Percentiles rank a stretch among this genome's conserved stretches.
These are phyloP conservation scores for Eurystomus glaucurus DNA, from an alignment of 2,797 vertebrate genomes.

Conservation along the genomic window DNA sequence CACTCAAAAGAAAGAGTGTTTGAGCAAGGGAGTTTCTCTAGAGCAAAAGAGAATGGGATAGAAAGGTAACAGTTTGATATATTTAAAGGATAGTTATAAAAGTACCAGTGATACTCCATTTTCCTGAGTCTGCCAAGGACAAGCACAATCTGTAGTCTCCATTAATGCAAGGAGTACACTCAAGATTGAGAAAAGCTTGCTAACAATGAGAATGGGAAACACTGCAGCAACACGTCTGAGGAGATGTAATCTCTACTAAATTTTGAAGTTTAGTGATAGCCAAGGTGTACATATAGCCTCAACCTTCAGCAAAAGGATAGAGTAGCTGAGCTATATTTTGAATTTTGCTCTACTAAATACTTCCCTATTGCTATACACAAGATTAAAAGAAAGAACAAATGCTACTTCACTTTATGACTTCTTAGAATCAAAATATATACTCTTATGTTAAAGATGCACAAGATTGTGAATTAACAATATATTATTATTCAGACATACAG, in stretches of 20 bases:
- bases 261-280: not conserved
- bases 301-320: not conserved
- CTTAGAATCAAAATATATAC: not conserved
- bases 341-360: not conserved
- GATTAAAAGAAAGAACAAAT: not conserved
- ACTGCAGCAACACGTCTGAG: not conserved
- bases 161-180: not conserved
- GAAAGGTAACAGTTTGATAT: not conserved
- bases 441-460: rapidly evolving
- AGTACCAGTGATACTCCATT: not conserved
- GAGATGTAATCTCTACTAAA: not conserved
- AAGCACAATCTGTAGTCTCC: not conserved
- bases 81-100: not conserved
- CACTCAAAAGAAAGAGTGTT: not conserved
- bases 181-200: not conserved
- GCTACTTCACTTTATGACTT: not conserved
- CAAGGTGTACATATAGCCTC: not conserved
- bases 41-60: not conserved
- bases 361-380: not conserved
- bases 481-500: not conserved
- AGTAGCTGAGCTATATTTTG: not conserved
- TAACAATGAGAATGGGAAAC: not conserved
- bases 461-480: not conserved
- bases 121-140: not conserved
- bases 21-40: not conserved